Conservation (phyloP, 2,113 vertebrate genomes). For the Rattus norvegicus region DNA sequence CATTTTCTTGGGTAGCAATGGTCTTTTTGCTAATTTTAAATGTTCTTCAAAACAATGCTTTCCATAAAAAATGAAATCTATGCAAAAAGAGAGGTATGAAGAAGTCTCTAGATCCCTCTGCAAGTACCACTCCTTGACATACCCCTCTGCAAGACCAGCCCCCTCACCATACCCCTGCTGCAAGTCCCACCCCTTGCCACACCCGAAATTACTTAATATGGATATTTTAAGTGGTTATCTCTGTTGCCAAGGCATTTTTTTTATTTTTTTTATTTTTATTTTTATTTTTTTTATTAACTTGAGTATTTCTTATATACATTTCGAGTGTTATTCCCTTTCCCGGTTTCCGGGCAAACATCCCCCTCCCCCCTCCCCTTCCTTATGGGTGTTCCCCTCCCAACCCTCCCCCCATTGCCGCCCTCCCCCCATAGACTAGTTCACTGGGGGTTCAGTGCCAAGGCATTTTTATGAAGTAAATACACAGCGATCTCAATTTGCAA, state of each 20-base stretch:
- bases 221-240: neutral
- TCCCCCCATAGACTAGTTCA: no score
- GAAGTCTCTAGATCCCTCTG: neutral
- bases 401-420: no score
- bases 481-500: neutral
- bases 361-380: no score
- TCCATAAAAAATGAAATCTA: neutral
- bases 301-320: no score
- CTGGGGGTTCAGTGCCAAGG: no score
- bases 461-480: slow-evolving; percentile 17
- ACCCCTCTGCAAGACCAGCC: neutral
- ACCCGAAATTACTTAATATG: neutral
- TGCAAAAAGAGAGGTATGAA: neutral
- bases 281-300: no score
- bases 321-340: no score
- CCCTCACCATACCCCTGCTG: neutral
- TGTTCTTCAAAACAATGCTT: neutral
- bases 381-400: no score
- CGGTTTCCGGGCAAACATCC: no score
- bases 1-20: neutral
- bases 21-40: neutral
- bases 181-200: neutral
- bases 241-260: neutral
- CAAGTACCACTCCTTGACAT: neutral
- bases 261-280: no score